Percentiles rank a stretch among this genome's conserved stretches.
Conservation (phyloP, 2,888 invertebrate genomes). For the Macrosoma leucophasiata region DNA sequence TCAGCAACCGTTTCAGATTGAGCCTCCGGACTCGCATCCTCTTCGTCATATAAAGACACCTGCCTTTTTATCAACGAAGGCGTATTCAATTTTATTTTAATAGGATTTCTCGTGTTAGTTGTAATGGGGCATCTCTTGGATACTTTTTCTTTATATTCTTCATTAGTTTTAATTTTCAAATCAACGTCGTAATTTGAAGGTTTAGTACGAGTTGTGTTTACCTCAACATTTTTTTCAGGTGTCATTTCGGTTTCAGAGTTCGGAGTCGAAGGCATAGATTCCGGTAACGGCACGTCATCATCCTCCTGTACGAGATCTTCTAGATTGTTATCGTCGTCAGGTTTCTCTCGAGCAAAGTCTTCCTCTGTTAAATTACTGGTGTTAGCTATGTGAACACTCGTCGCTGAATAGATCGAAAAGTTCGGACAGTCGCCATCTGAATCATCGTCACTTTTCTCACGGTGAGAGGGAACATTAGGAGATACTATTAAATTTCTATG, state of each 20-base stretch:
- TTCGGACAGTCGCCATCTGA: constrained; percentile 87
- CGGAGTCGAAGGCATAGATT: constrained; percentile 15
- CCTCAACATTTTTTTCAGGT: constrained; percentile 5
- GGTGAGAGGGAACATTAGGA: constrained; percentile 24
- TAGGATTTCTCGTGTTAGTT: constrained; percentile 54
- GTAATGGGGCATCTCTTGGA: constrained; percentile 58
- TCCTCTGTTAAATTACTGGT: constrained; percentile 33
- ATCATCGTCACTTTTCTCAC: constrained; percentile 55
- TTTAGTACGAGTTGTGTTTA: no score
- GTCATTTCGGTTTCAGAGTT: background rate
- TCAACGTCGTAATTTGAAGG: constrained; percentile 14
- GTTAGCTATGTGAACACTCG: constrained; percentile 84
- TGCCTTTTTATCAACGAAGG: constrained; percentile 70
- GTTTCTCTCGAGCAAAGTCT: constrained; percentile 9
- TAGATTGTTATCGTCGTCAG: constrained; percentile 27
- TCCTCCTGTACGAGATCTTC: constrained; percentile 44
- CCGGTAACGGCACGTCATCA: constrained; percentile 32
- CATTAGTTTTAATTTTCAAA: constrained; percentile 37
- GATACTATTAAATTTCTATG: constrained; percentile 45
- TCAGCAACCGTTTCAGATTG: constrained; percentile 7
- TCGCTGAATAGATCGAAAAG: constrained; percentile 88
- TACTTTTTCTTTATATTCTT: constrained; percentile 53
- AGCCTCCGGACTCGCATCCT: constrained; percentile 36
- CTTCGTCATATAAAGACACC: constrained; percentile 73
- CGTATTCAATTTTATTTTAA: constrained; percentile 58